These are phyloP conservation scores for Cossypha niveicapilla DNA, from an alignment of 2,797 vertebrate genomes.

Conservation along the genomic window DNA sequence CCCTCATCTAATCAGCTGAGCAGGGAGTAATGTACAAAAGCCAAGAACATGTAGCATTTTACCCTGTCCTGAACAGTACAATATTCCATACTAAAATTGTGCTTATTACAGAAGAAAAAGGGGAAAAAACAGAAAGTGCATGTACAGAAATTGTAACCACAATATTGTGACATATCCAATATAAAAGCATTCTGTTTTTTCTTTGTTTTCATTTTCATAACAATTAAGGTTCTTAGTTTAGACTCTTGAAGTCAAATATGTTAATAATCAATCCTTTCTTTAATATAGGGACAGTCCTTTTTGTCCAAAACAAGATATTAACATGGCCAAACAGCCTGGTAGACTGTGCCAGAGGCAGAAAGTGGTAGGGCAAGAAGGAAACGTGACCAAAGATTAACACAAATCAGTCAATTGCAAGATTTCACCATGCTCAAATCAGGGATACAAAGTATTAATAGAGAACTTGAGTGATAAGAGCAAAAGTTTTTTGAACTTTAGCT, in stretches of 20 bases:
- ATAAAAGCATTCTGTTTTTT: not conserved
- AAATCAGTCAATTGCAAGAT: not conserved
- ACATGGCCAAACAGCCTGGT: not conserved
- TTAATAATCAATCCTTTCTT: not conserved
- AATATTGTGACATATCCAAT: not conserved
- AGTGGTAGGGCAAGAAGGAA: not conserved
- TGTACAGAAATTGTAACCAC: not conserved
- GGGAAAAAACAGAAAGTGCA: not conserved
- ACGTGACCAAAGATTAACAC: not conserved
- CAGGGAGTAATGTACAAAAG: not conserved
- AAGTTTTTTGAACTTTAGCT: not conserved
- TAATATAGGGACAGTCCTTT: not conserved
- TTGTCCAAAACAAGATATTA: not conserved
- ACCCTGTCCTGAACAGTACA: not conserved
- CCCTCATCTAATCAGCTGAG: not conserved
- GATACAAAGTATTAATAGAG: not conserved
- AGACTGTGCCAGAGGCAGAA: not conserved
- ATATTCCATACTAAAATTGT: not conserved
- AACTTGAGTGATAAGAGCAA: not conserved
- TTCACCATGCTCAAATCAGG: conserved; percentile 6
- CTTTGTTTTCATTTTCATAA: not conserved
- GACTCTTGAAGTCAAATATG: not conserved
- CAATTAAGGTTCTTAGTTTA: not conserved
- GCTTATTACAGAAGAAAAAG: not conserved
- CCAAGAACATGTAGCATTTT: not conserved